A percentile compares a stretch with the other conserved stretches of the same genome.
These are phyloP conservation scores for Microctonus hyperodae DNA, from an alignment of 2,888 invertebrate genomes.

Conservation along the genomic window DNA sequence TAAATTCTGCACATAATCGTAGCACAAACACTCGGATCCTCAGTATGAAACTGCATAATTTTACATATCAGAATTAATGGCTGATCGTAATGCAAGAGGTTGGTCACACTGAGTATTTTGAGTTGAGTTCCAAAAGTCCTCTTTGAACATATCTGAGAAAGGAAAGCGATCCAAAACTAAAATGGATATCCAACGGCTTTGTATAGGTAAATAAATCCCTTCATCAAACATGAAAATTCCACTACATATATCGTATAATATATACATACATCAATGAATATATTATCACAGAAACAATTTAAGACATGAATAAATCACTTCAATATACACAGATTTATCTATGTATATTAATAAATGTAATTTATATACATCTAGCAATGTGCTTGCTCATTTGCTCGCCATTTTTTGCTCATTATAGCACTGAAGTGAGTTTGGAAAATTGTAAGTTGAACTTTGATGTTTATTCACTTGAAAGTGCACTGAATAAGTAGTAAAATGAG, in stretches of 20 bases:
- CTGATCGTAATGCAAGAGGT: neutral
- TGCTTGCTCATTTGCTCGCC: neutral
- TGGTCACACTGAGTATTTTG: neutral
- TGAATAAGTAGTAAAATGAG: conserved; percentile 22
- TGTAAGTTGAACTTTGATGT: conserved; percentile 35
- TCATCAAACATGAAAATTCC: no score
- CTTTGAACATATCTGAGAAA: no score
- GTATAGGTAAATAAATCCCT: no score
- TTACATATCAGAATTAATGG: conserved; percentile 36
- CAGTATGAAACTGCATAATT: conserved; percentile 39
- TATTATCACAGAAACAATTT: no score
- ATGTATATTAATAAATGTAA: neutral
- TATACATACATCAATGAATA: no score
- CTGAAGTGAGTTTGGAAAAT: conserved; percentile 32
- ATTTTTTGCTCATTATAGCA: conserved; percentile 27
- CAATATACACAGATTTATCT: neutral
- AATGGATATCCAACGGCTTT: no score
- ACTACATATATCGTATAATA: no score
- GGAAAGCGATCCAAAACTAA: no score
- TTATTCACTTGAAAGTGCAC: conserved; percentile 30
- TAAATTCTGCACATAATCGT: conserved; percentile 10
- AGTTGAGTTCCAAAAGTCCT: neutral
- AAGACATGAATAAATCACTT: neutral
- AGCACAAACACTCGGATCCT: conserved; percentile 7
- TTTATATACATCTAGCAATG: neutral